Base-by-base conservation (phyloP, 30 jellyfish, hydroid and myxozoan genomes). In the Aurelia aurita complex sp. Pacific region DNA sequence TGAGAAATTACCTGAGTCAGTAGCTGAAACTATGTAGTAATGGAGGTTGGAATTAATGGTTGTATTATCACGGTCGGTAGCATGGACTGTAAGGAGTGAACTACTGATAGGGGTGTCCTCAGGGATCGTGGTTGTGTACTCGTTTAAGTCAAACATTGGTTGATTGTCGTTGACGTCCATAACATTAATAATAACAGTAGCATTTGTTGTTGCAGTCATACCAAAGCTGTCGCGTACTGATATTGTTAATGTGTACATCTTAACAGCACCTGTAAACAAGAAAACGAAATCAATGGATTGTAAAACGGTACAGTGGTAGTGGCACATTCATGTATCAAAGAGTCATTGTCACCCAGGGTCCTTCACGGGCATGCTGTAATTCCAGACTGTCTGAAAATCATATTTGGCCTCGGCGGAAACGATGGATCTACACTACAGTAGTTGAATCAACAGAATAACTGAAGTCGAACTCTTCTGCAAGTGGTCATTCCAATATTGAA, bases 141-240 rank as follows among this genome's bases (percentile, higher is more conserved):
- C 69, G 34, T 70, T 82, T 73, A 76, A 18, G 64, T 77, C 99
- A 67, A 94, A 94, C 16, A 83, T 76, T 15, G 99, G 99, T 66
- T 89, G 94, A 40, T 83, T 85, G 77, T 94, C 99, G 35, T 94
- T 94, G n/a, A 89, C 89, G 69, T 94, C 99, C 14, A 74, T 50
- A 4, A 94, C 93, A 3, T 69, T 78, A 29, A 94, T 65, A 10
- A 67, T 4, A 18, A 94, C 91, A 50, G 93, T 80, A 7, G 95
- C 92, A 42, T 80, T 75, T 12, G 69, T 34, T 11, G 85, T 35
- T 10, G 94, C 83, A 12, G 38, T 69, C 74, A 62, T 36, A 1
- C 82, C 88, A 14, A 85, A 86, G 54, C 64, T 80, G 80, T 88
- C 97, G 6, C 35, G 70, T 3, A 74, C 97, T n/a, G 91, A 61